Evolutionary conservation across 2,888 invertebrate genomes (phyloP).

Genomic region (Caenorhabditis sp.): DNA sequence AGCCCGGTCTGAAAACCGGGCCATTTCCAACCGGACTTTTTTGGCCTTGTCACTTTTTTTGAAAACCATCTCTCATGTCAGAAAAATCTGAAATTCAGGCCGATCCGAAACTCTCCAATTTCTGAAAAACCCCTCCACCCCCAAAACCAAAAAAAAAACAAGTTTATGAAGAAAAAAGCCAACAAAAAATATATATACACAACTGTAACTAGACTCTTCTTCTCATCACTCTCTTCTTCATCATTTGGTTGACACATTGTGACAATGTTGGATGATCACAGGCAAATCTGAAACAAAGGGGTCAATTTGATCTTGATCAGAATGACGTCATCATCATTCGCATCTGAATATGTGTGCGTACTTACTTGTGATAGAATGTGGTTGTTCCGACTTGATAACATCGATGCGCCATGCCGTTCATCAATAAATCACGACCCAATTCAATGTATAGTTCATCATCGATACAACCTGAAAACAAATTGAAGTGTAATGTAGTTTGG

Average conservation of each 20-base stretch:
- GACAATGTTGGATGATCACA: slow-evolving; percentile 40
- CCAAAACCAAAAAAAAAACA: too few relatives aligned
- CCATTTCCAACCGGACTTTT: too few relatives aligned
- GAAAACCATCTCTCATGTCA: too few relatives aligned
- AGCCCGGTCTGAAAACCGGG: too few relatives aligned
- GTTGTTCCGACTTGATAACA: slow-evolving; percentile 66
- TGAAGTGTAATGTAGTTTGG: too few relatives aligned
- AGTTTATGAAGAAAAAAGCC: neutral
- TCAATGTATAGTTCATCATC: slow-evolving; percentile 67
- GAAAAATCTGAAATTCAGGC: too few relatives aligned
- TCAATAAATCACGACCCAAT: slow-evolving; percentile 63
- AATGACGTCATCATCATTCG: too few relatives aligned
- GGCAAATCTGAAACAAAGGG: slow-evolving; percentile 37
- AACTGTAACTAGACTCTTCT: neutral
- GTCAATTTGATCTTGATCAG: neutral
- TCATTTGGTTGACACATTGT: slow-evolving; percentile 34
- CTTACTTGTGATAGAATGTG: slow-evolving; percentile 67
- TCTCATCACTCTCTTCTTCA: slow-evolving; percentile 10
- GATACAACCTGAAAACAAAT: slow-evolving; percentile 55
- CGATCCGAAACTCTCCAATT: too few relatives aligned
- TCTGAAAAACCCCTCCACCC: too few relatives aligned
- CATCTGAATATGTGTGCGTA: neutral
- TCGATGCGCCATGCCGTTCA: slow-evolving; percentile 65
- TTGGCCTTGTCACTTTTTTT: too few relatives aligned
- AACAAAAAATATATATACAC: neutral